phyloP scores from a whole-genome alignment of 2,797 vertebrate genomes.

The Cossypha niveicapilla region DNA sequence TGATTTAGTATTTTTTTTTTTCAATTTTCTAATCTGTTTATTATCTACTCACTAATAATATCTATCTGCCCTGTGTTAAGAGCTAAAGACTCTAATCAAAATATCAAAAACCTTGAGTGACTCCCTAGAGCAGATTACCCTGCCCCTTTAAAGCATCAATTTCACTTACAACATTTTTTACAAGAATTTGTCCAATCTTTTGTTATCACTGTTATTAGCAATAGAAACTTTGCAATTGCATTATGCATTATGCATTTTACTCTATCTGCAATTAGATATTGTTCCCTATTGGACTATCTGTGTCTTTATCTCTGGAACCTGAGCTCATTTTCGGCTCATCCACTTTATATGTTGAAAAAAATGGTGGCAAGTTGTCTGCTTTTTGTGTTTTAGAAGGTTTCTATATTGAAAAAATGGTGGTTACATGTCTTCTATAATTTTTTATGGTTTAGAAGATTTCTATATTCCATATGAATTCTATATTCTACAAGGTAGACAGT shows the following conservation, averaged over 20 bases:
- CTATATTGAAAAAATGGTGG: not conserved
- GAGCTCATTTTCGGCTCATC: fast-evolving
- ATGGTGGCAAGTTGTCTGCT: fast-evolving
- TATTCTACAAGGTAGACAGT: not conserved
- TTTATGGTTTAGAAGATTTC: not conserved
- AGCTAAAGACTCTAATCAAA: not conserved
- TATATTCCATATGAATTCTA: not conserved
- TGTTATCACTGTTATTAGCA: not conserved
- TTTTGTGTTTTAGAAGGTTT: not conserved
- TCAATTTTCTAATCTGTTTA: not conserved
- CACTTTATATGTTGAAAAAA: not conserved
- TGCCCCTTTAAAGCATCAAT: not conserved
- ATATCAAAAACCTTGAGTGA: not conserved
- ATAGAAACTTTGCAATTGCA: not conserved
- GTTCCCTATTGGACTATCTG: not conserved
- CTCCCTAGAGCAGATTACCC: not conserved
- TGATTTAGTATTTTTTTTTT: not conserved
- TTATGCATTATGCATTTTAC: not conserved
- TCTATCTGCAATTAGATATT: not conserved
- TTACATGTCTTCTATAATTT: not conserved
- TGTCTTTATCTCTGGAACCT: not conserved
- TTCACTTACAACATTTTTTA: not conserved
- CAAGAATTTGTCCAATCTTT: not conserved
- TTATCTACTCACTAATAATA: not conserved
- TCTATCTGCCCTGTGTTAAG: not conserved